Evolutionary conservation across 64 coral and sea anemone genomes (phyloP), one percentile per base, ranked within the genome.

Genomic region (Dendronephthya gigantea): DNA sequence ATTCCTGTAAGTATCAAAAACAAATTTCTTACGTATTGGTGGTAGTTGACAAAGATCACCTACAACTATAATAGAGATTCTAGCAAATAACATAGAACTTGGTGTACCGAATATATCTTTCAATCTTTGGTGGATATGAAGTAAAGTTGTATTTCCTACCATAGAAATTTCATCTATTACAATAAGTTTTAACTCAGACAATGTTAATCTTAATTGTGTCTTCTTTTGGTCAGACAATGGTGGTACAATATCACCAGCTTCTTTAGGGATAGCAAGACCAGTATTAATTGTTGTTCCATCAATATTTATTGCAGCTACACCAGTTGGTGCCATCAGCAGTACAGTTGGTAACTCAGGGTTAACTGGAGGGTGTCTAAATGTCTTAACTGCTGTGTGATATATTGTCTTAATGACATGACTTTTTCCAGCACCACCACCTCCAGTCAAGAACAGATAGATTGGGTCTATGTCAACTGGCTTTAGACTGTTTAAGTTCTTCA

Each of bases 141-240:
- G 50, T 47, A 90, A 82, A 32, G 84, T 82, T 82, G 49, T 86
- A 39, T 90, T 90, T 82, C 33, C 41, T 39, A 90, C 84, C 85
- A 90, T 90, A 82, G 89, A 90, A 25, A 90, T 83, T 83, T 86
- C 85, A 86, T 65, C 89, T 51, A 90, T 86, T 33, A 90, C 86
- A 36, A 90, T 81, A 40, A 86, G 4, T 70, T 90, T 90, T 11
- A 90, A 48, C n/a, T 90, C 84, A 59, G 35, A 49, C n/a, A 90
- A 39, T 86, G 84, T 82, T 55, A 90, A 58, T 82, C 84, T 90
- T 84, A 90, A 82, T 40, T 90, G 84, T 52, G 83, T 85, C 79
- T 40, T 90, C 68, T 85, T 85, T 68, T 90, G 62, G 28, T 90
- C 88, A 22, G 83, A 81, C 88, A 90, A 85, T 14, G 88, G 38